phyloP scores from a whole-genome alignment of 1,140 invertebrate genomes.

The Trichomalopsis sarcophagae region DNA sequence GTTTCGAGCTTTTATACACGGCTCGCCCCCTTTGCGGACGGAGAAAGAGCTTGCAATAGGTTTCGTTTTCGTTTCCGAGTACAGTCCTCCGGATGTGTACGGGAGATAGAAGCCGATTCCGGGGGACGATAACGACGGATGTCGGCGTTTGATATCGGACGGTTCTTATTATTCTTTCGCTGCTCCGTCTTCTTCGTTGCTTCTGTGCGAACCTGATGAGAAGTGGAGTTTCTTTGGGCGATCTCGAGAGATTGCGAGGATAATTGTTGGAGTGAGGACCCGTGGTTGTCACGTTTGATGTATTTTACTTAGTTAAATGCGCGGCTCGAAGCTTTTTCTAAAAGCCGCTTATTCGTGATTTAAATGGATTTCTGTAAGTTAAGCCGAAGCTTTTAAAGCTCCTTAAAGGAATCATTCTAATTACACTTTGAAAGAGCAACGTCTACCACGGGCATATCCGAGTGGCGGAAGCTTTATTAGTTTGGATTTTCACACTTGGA shows the following conservation, averaged over 20 bases:
- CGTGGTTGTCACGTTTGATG: not conserved
- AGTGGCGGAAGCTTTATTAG: too few species aligned
- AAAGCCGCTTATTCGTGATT: too few species aligned
- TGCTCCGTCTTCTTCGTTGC: not conserved
- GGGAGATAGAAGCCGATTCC: not conserved
- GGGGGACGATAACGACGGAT: not conserved
- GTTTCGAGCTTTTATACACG: not conserved
- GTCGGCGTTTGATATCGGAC: not conserved
- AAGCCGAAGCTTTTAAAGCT: too few species aligned
- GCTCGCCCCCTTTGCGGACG: not conserved
- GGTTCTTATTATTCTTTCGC: not conserved
- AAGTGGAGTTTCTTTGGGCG: not conserved
- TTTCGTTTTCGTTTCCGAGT: not conserved
- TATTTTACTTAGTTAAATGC: not conserved
- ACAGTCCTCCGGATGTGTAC: too few species aligned
- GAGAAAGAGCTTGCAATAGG: not conserved
- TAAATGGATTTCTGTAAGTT: too few species aligned
- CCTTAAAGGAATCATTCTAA: too few species aligned
- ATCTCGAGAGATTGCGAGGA: not conserved
- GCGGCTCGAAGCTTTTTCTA: not conserved
- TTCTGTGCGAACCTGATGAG: not conserved
- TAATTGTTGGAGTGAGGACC: not conserved
- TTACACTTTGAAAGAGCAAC: too few species aligned
- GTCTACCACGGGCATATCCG: too few species aligned
- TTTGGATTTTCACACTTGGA: too few species aligned